Percentiles rank a stretch among this genome's conserved stretches.
phyloP scores from a whole-genome alignment of 2,888 invertebrate species.

The Thyatira batis region DNA sequence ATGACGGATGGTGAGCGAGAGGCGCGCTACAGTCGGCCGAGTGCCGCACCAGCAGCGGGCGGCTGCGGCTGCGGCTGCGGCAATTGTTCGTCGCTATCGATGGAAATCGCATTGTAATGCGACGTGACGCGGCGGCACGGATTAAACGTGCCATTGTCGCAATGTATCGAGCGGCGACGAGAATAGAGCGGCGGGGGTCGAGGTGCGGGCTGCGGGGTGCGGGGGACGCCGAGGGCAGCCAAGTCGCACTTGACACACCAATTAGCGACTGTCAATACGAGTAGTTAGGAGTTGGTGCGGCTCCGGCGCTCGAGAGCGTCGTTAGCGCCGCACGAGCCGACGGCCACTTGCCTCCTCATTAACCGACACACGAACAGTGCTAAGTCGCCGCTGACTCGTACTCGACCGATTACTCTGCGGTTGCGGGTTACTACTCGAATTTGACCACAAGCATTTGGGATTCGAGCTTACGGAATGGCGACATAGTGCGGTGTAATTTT shows the following conservation, averaged over 20 bases:
- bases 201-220: neutral
- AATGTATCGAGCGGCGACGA: neutral
- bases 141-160: neutral
- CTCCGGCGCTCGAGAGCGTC: slow-evolving; percentile 17
- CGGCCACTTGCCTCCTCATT: neutral
- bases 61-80: neutral
- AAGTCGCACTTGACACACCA: slow-evolving; percentile 19
- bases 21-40: neutral
- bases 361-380: neutral
- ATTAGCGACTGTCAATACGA: slow-evolving; percentile 34
- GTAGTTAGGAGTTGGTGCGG: slow-evolving; percentile 14
- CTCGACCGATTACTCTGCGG: neutral
- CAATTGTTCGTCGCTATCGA: neutral
- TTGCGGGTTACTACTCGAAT: neutral
- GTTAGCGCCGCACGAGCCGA: slow-evolving; percentile 13
- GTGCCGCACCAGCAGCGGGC: neutral
- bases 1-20: neutral
- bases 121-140: neutral
- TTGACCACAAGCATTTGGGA: neutral
- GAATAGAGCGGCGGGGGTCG: neutral
- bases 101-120: neutral
- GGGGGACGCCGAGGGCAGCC: neutral
- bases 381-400: neutral
- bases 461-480: neutral
- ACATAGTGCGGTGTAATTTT: too few relatives aligned